Evolutionary conservation across 37 sponge, comb jelly and placozoan genomes (phyloP), one percentile per base, ranked within the genome.

Genomic region (Oopsacas minuta): DNA sequence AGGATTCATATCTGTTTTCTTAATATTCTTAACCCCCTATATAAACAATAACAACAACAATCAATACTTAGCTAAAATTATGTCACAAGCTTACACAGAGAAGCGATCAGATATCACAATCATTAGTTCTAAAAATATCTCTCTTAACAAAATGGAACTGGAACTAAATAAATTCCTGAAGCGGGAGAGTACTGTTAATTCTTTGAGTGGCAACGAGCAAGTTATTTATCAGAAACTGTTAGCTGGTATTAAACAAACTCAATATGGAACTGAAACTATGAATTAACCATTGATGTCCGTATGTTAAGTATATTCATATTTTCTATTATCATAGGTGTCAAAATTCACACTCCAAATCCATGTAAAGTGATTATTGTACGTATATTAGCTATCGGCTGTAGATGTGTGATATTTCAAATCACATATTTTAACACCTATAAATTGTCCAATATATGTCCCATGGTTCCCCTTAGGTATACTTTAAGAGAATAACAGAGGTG

Each of bases 21-120:
- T 93, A 32, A 96, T 84, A 35, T 82, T 91, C 38, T 89, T 51
- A 1, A 96, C 94, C 17, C 96, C 94, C 94, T 95, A 52, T 23
- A 75, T 0, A 86, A 23, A 15, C 23, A 84, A 87, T 34, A 61
- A 61, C 20, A 10, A 25, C 30, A 61, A 61, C 20, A 10, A 25
- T 12, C 17, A 22, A 22, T 46, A 46, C 51, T 46, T 17, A 17
- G 51, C 51, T 12, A 17, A 46, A 61, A 42, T 15, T 17, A 61
- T 61, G 75, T 61, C 75, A 20, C 20, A 7, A 61, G 75, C 75
- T 61, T 61, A 32, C 75, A 61, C 75, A 61, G 75, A n/a, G 22
- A 61, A 61, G 28, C 22, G 28, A 12, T 61, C 75, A 3, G 20
- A 10, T 25, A 61, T 61, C 5, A 25, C 22, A n/a, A 61, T 61